These are phyloP conservation scores for Drosophila funebris DNA, from an alignment of 1,140 invertebrate species.

Conservation along the genomic window DNA sequence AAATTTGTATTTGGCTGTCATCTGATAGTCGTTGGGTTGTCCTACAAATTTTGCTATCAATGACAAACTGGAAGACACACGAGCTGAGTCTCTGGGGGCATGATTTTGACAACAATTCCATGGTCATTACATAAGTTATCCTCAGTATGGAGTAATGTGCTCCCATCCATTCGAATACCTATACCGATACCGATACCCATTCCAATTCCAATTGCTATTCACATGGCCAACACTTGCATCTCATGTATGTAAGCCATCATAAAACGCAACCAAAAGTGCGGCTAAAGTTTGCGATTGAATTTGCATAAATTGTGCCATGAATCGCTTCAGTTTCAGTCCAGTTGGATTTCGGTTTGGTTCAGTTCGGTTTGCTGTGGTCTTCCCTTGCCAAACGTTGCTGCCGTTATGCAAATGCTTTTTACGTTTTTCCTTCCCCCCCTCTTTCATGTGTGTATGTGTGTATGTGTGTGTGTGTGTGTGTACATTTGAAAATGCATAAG, in stretches of 20 bases:
- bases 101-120: conserved; percentile 36
- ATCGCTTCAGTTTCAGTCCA: conserved; percentile 31
- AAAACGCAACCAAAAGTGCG: conserved; percentile 70
- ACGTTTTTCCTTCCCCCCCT: not conserved
- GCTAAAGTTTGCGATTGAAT: conserved; percentile 82
- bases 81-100: not conserved
- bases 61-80: conserved; percentile 15
- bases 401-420: conserved; percentile 70
- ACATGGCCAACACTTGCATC: conserved; percentile 39
- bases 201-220: not conserved
- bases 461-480: conserved; percentile 25
- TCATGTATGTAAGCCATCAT: conserved; percentile 47
- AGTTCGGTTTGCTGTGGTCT: conserved; percentile 24
- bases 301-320: conserved; percentile 76
- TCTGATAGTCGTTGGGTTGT: not conserved
- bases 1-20: conserved; percentile 6
- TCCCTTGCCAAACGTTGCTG: conserved; percentile 37
- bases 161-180: conserved; percentile 19
- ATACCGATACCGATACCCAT: not conserved
- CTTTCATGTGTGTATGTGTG: not conserved
- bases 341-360: conserved; percentile 40
- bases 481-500: conserved; percentile 79
- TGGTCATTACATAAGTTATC: conserved; percentile 41
- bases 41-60: conserved; percentile 22
- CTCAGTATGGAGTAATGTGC: conserved; percentile 1